Conservation (phyloP, 2,888 invertebrate genomes). For the Eretmocerus hayati region DNA sequence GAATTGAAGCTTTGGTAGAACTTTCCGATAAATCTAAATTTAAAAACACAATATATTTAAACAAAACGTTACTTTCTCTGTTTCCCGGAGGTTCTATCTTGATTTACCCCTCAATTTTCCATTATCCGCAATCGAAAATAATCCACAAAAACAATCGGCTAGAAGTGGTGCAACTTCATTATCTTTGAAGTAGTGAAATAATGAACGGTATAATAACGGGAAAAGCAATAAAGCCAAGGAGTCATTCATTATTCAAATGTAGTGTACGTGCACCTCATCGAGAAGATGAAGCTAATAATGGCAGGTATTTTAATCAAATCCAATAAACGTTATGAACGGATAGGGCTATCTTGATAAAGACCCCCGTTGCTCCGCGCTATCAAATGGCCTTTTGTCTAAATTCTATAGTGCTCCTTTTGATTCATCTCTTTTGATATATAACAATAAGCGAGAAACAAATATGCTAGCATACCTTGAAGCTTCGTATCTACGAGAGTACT, state of each 20-base stretch:
- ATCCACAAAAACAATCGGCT: neutral
- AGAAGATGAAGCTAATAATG: conserved; percentile 33
- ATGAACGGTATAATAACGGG: conserved; percentile 11
- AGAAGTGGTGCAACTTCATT: neutral
- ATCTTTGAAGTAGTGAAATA: neutral
- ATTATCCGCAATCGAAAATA: neutral
- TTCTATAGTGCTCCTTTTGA: no score
- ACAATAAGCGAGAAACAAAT: no score
- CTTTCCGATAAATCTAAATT: no score
- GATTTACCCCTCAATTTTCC: no score
- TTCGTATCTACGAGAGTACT: no score
- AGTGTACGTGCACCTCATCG: conserved; percentile 29
- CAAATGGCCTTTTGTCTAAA: no score
- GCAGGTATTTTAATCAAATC: conserved; percentile 42
- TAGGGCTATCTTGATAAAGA: conserved; percentile 26
- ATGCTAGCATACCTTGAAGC: no score
- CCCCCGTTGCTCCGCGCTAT: neutral
- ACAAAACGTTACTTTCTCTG: no score
- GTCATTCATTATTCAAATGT: conserved; percentile 6
- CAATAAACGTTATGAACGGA: conserved; percentile 43
- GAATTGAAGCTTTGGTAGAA: no score
- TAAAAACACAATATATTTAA: no score
- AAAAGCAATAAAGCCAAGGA: conserved; percentile 8
- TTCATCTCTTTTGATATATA: no score
- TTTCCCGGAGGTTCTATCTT: no score